phyloP scores from a whole-genome alignment of 2,113 vertebrate genomes.

The Alaudala cheleensis region DNA sequence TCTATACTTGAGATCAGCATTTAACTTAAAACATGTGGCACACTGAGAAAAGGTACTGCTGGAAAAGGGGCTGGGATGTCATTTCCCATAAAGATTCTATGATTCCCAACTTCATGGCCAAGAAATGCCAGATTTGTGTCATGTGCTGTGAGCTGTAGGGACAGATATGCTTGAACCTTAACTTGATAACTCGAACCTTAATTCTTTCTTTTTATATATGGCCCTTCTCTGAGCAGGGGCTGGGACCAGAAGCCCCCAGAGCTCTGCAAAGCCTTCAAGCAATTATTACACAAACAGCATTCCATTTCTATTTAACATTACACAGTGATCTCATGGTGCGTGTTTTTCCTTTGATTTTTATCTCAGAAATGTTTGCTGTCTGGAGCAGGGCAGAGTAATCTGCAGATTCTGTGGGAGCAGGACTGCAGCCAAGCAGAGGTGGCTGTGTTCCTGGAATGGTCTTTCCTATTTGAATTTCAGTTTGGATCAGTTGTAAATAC shows the following conservation, averaged over 20 bases:
- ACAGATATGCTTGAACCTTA: rapidly evolving
- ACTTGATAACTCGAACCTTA: no score
- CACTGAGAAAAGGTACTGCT: background rate
- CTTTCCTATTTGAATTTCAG: slow-evolving; percentile 74
- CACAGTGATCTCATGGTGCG: background rate
- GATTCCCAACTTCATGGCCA: background rate
- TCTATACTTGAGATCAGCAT: background rate
- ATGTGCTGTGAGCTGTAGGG: background rate
- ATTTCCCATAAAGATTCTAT: background rate
- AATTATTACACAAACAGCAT: background rate
- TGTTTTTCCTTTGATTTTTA: background rate
- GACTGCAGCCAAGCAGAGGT: background rate
- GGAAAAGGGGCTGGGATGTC: background rate
- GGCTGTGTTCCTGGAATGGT: slow-evolving; percentile 21
- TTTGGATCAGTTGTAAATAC: slow-evolving; percentile 79
- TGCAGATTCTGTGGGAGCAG: background rate
- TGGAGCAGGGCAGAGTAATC: background rate
- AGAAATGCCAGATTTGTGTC: background rate
- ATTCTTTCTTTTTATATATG: background rate
- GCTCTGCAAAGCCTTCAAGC: background rate
- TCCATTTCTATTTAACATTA: background rate
- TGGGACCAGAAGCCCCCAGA: background rate
- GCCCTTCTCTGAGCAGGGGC: background rate
- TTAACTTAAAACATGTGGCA: background rate
- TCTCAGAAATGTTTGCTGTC: background rate